These are phyloP conservation scores for Atrina japonica DNA, from an alignment of 2,888 invertebrate genomes.

Conservation along the genomic window DNA sequence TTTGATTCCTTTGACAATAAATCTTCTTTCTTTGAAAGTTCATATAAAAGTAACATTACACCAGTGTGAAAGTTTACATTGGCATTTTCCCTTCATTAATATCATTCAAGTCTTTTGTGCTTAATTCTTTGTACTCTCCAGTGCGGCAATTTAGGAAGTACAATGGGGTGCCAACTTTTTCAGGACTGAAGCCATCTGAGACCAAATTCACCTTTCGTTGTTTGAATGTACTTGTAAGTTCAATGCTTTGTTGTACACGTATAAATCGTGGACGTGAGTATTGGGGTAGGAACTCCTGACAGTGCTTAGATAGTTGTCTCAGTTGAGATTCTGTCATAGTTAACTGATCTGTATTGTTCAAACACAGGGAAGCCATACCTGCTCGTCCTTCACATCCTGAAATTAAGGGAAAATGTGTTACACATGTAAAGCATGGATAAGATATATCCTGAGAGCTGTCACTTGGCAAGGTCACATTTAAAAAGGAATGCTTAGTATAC, in stretches of 20 bases:
- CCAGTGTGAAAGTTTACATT: too few relatives aligned
- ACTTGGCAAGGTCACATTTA: too few relatives aligned
- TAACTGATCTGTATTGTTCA: constrained; percentile 31
- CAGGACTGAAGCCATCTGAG: constrained; percentile 49
- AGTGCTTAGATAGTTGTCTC: constrained; percentile 51
- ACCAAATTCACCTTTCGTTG: constrained; percentile 48
- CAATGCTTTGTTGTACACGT: constrained; percentile 44
- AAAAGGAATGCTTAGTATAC: too few relatives aligned
- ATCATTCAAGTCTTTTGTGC: constrained; percentile 22
- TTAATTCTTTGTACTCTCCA: constrained; percentile 40
- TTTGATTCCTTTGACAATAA: too few relatives aligned
- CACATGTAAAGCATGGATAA: not conserved
- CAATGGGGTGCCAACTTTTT: constrained; percentile 34
- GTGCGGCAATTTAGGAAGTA: constrained; percentile 43
- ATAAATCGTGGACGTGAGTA: constrained; percentile 68
- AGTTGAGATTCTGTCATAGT: constrained; percentile 43
- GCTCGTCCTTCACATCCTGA: constrained; percentile 67
- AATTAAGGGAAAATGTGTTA: not conserved
- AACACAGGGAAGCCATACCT: constrained; percentile 72
- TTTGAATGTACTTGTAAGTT: constrained; percentile 56
- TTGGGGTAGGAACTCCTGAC: constrained; percentile 57
- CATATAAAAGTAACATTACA: too few relatives aligned
- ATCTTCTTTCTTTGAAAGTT: too few relatives aligned
- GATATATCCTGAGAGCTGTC: too few relatives aligned
- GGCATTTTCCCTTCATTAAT: constrained; percentile 41